Base-by-base conservation (phyloP, 2,797 vertebrate genomes). In the Capromys pilorides region DNA sequence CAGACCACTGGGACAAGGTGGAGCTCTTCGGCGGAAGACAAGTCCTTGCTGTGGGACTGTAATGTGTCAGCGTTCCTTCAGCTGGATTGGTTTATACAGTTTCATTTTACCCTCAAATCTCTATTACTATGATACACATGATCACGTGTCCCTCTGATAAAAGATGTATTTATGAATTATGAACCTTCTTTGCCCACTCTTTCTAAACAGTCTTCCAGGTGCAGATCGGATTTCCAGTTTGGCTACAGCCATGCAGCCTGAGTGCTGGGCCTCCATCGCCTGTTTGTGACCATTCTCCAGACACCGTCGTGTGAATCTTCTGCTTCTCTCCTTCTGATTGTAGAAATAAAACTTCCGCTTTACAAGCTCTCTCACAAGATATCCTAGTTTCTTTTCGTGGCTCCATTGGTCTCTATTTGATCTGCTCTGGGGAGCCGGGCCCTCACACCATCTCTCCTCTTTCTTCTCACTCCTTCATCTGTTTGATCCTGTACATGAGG, bases 191-290 rank as follows among this genome's bases (percentile, higher is more conserved):
- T 91, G 22, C 9, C 59, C 78, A 49, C 26, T 64, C 14, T 36
- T 80, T 18, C 78, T 79, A 67, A 6, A 41, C 22, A 77, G 6
- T 45, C 28, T 12, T 66, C 13, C 39, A 41, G 41, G 19, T 81
- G 92, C 33, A 88, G 45, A 87, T 41, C 14, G 89, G 81, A 86
- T 31, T 95, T 95, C 36, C 7, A 49, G 0, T 51, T n/a, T 79
- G 31, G 91, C 33, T 81, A 6, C 59, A 62, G 33, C 24, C 28
- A 79, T 39, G 3, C 24, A 67, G 13, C 54, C 28, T 85, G 39
- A 31, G n/a, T 81, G 26, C n/a, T 2, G 22, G 14, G 73, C 90
- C 28, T 33, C 36, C 73, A 28, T 31, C 49, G 26, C 13, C 2
- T 59, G 54, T 77, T 95, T 92, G 62, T 26, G 67, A 1, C 33